Evolutionary conservation across 2,888 invertebrate genomes (phyloP).

Genomic region (Diaphora mendica): DNA sequence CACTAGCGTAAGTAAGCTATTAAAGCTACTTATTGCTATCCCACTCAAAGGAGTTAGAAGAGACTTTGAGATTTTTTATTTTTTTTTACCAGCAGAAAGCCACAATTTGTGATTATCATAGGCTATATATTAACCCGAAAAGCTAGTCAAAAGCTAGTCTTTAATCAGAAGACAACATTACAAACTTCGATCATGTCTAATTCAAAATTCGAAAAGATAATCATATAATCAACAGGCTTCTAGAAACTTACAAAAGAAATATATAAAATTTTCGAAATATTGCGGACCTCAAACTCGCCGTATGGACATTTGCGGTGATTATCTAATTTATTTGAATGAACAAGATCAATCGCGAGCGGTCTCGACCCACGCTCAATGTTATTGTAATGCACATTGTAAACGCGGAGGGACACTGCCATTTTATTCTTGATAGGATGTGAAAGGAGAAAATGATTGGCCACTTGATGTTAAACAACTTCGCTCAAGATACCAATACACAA

Average conservation of each 20-base stretch:
- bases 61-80: no score
- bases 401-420: not conserved
- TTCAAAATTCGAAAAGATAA: no score
- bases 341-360: constrained; percentile 50
- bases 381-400: constrained; percentile 3
- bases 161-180: not conserved
- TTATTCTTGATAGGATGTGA: not conserved
- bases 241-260: not conserved
- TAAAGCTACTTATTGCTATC: no score
- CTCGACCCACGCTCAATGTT: constrained; percentile 55
- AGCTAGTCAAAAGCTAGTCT: not conserved
- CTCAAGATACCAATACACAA: not conserved
- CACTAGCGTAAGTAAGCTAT: no score
- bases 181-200: no score
- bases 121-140: no score
- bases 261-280: not conserved
- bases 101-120: no score
- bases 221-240: not conserved
- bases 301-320: constrained; percentile 53
- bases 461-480: not conserved
- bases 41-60: no score
- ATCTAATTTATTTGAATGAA: constrained; percentile 74
- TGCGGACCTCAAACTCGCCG: constrained; percentile 10
- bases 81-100: no score
- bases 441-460: constrained; percentile 5